Conservation (phyloP, 2,113 vertebrate genomes). For the Eonycteris spelaea region DNA sequence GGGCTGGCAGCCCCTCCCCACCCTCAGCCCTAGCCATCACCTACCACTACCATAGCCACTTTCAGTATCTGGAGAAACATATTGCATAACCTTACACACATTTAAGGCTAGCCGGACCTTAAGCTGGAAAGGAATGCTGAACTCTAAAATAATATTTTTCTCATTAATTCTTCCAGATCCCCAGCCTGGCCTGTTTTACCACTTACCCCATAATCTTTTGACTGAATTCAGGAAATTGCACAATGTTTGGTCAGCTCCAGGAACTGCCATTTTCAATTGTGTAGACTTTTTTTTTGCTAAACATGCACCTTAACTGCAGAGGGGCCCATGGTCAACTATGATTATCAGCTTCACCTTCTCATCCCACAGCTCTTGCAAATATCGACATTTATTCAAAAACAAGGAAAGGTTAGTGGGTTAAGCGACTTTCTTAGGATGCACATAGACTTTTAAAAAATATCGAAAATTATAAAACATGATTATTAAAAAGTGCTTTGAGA, state of each 20-base stretch:
- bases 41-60: not conserved
- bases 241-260: not conserved
- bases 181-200: not conserved
- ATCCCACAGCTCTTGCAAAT: not conserved
- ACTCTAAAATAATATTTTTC: not conserved
- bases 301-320: not conserved
- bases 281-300: not conserved
- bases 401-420: not conserved
- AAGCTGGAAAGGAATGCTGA: not conserved
- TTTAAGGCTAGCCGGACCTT: not conserved
- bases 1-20: not conserved
- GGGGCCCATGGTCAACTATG: not conserved
- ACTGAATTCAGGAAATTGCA: constrained; percentile 34
- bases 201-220: not conserved
- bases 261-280: not conserved
- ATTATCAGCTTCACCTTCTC: not conserved
- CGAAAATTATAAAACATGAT: not conserved
- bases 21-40: not conserved
- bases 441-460: not conserved
- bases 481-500: not conserved
- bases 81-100: not conserved
- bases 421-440: not conserved
- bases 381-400: not conserved
- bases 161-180: not conserved
- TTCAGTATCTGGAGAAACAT: not conserved